Base-by-base conservation (phyloP, 2,113 vertebrate genomes). In the Symphodus melops region DNA sequence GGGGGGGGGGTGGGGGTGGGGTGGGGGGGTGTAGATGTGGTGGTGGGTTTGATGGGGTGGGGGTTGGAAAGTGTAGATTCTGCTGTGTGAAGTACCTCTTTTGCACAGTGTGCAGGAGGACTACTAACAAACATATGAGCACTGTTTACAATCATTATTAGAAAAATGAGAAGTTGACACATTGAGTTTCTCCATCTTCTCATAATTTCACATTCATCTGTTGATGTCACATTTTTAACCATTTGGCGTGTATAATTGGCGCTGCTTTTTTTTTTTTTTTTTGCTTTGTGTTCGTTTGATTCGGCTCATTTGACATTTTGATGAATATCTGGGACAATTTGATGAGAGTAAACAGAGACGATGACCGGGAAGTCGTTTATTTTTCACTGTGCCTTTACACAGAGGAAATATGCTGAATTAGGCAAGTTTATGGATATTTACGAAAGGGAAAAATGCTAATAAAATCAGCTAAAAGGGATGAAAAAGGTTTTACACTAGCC, bases 11-110 rank as follows among this genome's bases (percentile, higher is more conserved):
- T 52, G 72, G 75, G 84, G 80, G 76, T n/a, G 68, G 77, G 79
- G n/a, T n/a, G 44, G 37, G 8, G 51, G 54, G 67, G 25, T 7
- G 52, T 55, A 21, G 21, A 46, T 41, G 79, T 42, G 53, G 68
- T 7, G 48, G 72, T 64, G 57, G 44, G 23, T 65, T 59, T 20
- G 61, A 65, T 44, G 48, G 42, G 70, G 54, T 52, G 72, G 75
- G 84, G 80, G 76, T 70, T 70, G 77, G 79, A 70, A 66, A 73
- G 72, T 77, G 51, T 21, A 61, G 63, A 72, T 59, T 77, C 56
- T 57, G 77, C 72, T n/a, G 1, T 42, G 52, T 68, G 66, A 69
- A 77, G 51, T 56, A 59, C 19, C 49, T 51, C n/a, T 36, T 79
- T 64, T 36, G 14, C 51, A 55, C 60, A 48, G 42, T 44, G 13